Percentiles rank a stretch among this genome's conserved stretches.
Evolutionary conservation across 2,113 vertebrate genomes (phyloP).

Genomic region (Ciconia boyciana): DNA sequence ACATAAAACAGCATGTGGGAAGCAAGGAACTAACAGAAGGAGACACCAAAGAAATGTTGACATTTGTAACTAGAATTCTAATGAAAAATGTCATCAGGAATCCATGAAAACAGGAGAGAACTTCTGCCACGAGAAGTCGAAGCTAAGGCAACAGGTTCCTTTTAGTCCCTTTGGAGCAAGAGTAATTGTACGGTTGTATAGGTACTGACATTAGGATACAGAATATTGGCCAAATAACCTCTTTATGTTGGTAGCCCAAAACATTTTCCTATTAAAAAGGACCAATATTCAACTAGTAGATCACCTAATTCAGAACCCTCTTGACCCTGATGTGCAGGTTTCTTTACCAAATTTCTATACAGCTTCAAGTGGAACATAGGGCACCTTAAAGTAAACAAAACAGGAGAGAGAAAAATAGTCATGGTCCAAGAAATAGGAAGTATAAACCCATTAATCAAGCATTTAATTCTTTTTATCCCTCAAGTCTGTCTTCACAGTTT

Average conservation of each 20-base stretch:
- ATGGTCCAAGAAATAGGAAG: background rate
- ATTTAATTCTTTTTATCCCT: constrained; percentile 30
- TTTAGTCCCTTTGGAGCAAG: background rate
- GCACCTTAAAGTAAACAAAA: background rate
- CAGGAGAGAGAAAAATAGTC: background rate
- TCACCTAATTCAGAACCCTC: background rate
- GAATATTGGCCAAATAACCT: background rate
- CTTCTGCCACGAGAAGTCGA: background rate
- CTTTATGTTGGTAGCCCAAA: background rate
- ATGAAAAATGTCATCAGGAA: background rate
- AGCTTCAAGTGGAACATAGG: background rate
- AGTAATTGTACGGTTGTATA: background rate
- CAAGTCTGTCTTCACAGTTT: constrained; percentile 8
- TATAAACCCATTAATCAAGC: constrained; percentile 31
- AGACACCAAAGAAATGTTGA: constrained; percentile 34
- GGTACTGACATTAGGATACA: background rate
- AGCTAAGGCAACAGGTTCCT: background rate
- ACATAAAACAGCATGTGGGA: constrained; percentile 37
- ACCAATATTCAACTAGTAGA: background rate
- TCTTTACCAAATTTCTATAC: background rate
- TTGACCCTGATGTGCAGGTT: background rate
- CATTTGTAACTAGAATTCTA: background rate
- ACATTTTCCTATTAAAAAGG: background rate
- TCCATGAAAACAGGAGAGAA: background rate
- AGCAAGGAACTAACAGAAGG: constrained; percentile 37